A percentile compares a stretch with the other conserved stretches of the same genome.
Evolutionary conservation across 2,888 invertebrate genomes (phyloP).

Genomic region (Phragmatobia fuliginosa): DNA sequence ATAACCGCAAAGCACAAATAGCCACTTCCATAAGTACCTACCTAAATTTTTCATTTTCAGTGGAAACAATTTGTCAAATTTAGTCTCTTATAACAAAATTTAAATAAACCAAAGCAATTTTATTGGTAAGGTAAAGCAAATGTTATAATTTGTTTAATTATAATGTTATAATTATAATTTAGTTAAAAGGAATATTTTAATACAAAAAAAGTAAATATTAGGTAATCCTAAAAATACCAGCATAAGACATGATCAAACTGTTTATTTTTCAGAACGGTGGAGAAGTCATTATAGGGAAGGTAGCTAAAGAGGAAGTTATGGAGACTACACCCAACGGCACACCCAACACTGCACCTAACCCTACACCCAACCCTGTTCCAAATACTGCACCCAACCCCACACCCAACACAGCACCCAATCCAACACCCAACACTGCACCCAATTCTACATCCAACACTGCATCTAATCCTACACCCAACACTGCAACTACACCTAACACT

Average conservation of each 20-base stretch:
- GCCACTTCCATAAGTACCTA: background rate
- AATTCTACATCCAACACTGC: constrained; percentile 64
- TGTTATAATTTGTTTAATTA: too few species aligned
- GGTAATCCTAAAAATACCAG: background rate
- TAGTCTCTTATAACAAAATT: too few species aligned
- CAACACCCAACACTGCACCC: too few species aligned
- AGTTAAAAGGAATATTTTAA: background rate
- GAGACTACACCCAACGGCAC: constrained; percentile 66
- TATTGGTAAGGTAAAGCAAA: too few species aligned
- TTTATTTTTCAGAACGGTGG: constrained; percentile 65
- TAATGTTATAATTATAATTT: background rate
- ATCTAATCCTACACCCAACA: constrained; percentile 37
- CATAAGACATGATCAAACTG: background rate
- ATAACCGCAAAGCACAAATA: background rate
- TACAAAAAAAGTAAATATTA: background rate
- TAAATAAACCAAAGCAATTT: too few species aligned
- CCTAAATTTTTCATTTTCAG: background rate
- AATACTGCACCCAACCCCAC: constrained; percentile 64
- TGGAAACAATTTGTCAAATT: background rate
- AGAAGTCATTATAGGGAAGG: constrained; percentile 65
- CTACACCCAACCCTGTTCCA: too few species aligned
- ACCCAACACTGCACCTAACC: constrained; percentile 47
- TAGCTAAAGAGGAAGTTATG: constrained; percentile 70
- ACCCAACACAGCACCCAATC: constrained; percentile 47
- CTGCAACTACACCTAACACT: constrained; percentile 65